Evolutionary conservation across 2,113 vertebrate genomes (phyloP).

Genomic region (Hydrochoerus hydrochaeris): DNA sequence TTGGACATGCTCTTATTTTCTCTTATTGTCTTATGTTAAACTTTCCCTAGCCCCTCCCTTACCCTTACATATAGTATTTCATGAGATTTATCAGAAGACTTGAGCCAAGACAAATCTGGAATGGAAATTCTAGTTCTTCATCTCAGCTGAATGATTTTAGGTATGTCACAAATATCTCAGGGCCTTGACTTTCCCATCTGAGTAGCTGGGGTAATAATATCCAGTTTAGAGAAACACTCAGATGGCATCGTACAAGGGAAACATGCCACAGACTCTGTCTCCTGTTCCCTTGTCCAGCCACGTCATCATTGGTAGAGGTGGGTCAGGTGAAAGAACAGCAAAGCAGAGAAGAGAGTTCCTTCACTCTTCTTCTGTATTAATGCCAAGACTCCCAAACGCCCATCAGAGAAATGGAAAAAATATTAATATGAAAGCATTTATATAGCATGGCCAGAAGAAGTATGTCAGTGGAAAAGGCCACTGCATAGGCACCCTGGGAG

Average conservation of each 20-base stretch:
- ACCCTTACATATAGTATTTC: not conserved
- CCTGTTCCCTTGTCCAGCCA: not conserved
- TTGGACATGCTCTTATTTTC: not conserved
- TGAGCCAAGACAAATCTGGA: not conserved
- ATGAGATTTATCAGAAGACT: not conserved
- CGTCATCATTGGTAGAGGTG: too few relatives aligned
- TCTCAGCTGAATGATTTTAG: not conserved
- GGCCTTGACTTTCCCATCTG: not conserved
- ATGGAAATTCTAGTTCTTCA: not conserved
- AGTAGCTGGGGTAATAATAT: not conserved
- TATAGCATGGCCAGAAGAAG: not conserved
- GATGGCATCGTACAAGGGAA: not conserved
- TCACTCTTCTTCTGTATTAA: constrained; percentile 25
- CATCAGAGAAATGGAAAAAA: not conserved
- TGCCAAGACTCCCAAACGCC: constrained; percentile 25
- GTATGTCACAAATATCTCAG: not conserved
- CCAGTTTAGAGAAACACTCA: not conserved
- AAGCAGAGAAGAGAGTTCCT: not conserved
- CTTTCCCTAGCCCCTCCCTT: not conserved
- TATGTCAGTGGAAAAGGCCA: not conserved
- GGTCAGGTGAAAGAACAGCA: not conserved
- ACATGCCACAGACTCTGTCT: not conserved
- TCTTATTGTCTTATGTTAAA: not conserved
- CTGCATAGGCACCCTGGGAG: not conserved
- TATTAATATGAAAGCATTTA: not conserved